Conservation (phyloP, 1,140 invertebrate genomes). For the Sminthurinus signatus region DNA sequence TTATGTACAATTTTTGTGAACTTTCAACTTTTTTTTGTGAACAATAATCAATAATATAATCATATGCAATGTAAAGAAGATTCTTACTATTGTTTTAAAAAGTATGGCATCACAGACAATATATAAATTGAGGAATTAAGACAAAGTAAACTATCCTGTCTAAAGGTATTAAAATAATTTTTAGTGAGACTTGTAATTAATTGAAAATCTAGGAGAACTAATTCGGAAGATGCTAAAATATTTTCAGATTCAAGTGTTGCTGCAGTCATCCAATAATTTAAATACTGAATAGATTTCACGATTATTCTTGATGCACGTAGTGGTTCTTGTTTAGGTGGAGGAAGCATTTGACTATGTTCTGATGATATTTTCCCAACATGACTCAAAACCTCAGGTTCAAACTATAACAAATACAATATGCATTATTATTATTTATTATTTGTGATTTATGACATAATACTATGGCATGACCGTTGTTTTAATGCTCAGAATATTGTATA, state of each 20-base stretch:
- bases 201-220: constrained; percentile 9
- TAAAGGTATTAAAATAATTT: constrained; percentile 4
- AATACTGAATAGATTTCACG: background rate
- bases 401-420: too few species aligned
- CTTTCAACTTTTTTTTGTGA: too few species aligned
- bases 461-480: too few species aligned
- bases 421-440: too few species aligned
- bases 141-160: constrained; percentile 5
- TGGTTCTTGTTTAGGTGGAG: too few species aligned
- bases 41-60: background rate
- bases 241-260: constrained; percentile 2
- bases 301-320: background rate
- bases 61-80: background rate
- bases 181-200: background rate
- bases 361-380: too few species aligned
- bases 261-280: constrained; percentile 9
- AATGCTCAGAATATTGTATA: too few species aligned
- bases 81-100: background rate
- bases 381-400: constrained; percentile 1
- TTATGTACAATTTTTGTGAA: too few species aligned
- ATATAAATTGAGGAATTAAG: background rate
- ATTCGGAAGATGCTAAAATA: background rate
- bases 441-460: too few species aligned
- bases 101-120: background rate
- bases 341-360: too few species aligned